Evolutionary conservation across 2,113 vertebrate genomes (phyloP).

Genomic region (Neolamprologus kungweensis): DNA sequence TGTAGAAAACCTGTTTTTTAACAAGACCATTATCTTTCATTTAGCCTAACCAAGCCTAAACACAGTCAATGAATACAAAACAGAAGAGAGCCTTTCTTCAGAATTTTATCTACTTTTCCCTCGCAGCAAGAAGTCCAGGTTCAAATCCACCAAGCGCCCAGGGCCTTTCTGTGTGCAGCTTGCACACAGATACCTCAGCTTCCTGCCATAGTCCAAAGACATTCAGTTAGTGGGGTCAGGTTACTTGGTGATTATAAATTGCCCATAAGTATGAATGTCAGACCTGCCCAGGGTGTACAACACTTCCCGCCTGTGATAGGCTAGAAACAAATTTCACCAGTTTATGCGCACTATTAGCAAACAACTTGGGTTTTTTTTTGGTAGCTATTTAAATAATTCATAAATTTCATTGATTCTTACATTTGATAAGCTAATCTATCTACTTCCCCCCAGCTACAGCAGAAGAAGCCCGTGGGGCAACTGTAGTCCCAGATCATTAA

Average conservation of each 20-base stretch:
- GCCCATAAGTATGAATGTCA: not conserved
- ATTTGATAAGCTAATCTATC: not conserved
- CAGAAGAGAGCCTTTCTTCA: not conserved
- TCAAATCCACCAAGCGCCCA: not conserved
- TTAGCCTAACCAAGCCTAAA: not conserved
- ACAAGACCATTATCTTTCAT: not conserved
- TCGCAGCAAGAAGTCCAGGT: not conserved
- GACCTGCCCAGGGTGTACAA: not conserved
- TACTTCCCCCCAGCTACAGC: not conserved
- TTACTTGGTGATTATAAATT: not conserved
- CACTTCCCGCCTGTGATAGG: not conserved
- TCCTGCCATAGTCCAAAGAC: not conserved
- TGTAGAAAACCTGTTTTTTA: not conserved
- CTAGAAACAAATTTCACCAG: not conserved
- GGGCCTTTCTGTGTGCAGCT: not conserved
- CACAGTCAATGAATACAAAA: not conserved
- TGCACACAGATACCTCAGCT: not conserved
- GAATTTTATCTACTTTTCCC: not conserved
- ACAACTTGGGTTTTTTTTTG: rapidly evolving
- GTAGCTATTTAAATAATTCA: not conserved
- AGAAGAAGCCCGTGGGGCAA: rapidly evolving
- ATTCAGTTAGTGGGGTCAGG: not conserved
- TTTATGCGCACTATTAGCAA: not conserved
- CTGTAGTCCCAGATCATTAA: not conserved
- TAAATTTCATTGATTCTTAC: not conserved